Base-by-base conservation (phyloP, 2,113 vertebrate genomes). In the Crotalus viridis region DNA sequence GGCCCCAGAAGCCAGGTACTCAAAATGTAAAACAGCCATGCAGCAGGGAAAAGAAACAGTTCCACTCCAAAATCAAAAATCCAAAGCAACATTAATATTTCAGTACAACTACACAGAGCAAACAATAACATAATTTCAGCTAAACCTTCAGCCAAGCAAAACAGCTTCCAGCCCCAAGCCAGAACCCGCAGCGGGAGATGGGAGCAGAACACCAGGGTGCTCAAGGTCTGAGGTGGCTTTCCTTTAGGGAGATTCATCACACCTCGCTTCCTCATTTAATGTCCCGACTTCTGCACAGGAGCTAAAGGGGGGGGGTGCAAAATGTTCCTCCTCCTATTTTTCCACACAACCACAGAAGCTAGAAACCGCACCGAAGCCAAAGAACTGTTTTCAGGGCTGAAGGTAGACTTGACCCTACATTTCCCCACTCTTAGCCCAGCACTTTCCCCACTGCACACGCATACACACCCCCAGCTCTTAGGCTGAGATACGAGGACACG, bases 1-100 rank as follows among this genome's bases (percentile, higher is more conserved):
- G 95, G 94, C 94, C 93, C 54, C 61, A 74, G 81, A 33, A 96
- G 95, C 51, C 93, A 92, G 52, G 64, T 90, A 87, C 92, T 92
- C 17, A 33, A 52, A 28, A 48, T 24, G 43, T 19, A 26, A 93
- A 95, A 85, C 28, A 93, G 2, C 43, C 21, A 57, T 28, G n/a
- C 90, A 91, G 94, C 69, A 52, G 39, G 74, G 88, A 90, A 74
- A 55, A 85, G 56, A 85, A 39, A 93, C 93, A 89, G 0, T 64
- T 57, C 64, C 90, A 43, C 51, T 93, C 88, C 90, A 91, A 87
- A n/a, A n/a, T n/a, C 81, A 85, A 89, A 57, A 90, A 88, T 74
- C 87, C 87, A 81, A 43, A 91, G 19, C 81, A 33, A 26, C 61
- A 22, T 92, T 92, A 90, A 95, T 10, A 33, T 13, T 0, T 46